Conservation (phyloP, 35 echinoderm and acorn worm species). For the Heliocidaris tuberculata region DNA sequence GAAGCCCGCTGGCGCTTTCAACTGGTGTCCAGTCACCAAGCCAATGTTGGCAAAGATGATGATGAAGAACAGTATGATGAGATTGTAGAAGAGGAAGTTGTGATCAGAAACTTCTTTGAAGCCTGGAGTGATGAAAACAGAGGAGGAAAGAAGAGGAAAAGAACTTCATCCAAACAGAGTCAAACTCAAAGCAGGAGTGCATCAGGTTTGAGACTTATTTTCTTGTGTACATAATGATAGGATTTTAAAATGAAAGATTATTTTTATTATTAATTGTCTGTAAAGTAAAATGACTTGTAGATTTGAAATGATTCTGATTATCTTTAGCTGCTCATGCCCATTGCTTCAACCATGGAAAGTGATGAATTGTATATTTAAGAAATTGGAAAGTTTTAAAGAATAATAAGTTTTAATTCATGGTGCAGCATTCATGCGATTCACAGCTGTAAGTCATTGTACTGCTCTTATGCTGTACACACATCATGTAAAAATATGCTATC, state of each 20-base stretch:
- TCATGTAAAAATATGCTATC: background rate
- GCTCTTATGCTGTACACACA: background rate
- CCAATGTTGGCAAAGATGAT: background rate
- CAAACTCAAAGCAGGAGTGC: slow-evolving; percentile 40
- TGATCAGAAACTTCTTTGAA: slow-evolving; percentile 29
- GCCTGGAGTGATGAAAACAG: slow-evolving; percentile 49
- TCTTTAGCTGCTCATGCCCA: no score
- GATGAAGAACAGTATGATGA: slow-evolving; percentile 67
- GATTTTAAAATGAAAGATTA: no score
- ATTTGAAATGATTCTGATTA: no score
- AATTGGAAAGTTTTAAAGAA: no score
- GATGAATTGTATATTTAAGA: no score
- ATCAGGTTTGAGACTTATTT: slow-evolving; percentile 59
- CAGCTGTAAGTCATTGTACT: background rate
- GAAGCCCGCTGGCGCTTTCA: slow-evolving; percentile 96
- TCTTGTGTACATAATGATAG: background rate
- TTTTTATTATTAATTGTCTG: no score
- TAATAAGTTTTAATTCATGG: no score
- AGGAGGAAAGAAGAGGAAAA: slow-evolving; percentile 15
- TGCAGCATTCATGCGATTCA: no score
- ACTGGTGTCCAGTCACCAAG: slow-evolving; percentile 75
- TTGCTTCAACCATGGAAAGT: no score
- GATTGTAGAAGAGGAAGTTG: slow-evolving; percentile 54
- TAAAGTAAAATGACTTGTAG: no score
- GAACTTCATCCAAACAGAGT: background rate